phyloP scores from a whole-genome alignment of 2,888 invertebrate genomes.

The Xylocampa areola region DNA sequence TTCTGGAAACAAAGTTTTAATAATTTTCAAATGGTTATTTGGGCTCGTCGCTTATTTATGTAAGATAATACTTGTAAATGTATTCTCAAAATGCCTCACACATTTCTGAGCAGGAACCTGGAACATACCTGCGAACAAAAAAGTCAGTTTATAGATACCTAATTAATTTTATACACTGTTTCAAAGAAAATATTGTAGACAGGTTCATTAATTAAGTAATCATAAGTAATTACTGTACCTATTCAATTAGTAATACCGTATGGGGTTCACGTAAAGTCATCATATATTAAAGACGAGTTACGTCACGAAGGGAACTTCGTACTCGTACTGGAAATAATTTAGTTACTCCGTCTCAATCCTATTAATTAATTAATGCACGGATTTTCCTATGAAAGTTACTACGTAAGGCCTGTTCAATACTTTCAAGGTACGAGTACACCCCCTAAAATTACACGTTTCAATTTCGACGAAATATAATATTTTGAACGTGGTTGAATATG shows the following conservation, averaged over 20 bases:
- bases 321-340: constrained; percentile 27
- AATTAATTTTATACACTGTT: too few relatives aligned
- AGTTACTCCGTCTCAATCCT: constrained; percentile 24
- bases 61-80: too few relatives aligned
- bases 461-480: constrained; percentile 6
- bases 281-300: constrained; percentile 23
- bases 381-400: constrained; percentile 7
- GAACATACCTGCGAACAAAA: too few relatives aligned
- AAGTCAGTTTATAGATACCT: too few relatives aligned
- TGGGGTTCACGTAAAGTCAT: constrained; percentile 15
- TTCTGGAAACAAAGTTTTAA: neutral
- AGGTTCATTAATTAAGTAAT: too few relatives aligned
- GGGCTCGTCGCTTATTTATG: neutral
- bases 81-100: too few relatives aligned
- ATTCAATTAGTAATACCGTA: constrained; percentile 9
- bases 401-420: constrained; percentile 1
- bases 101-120: too few relatives aligned
- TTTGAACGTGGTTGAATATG: constrained; percentile 8
- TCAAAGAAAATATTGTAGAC: too few relatives aligned
- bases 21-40: neutral
- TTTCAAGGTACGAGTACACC: neutral
- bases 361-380: constrained; percentile 31
- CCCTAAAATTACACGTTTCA: constrained; percentile 15
- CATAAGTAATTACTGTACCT: too few relatives aligned
- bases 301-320: constrained; percentile 23